phyloP scores from a whole-genome alignment of 2,113 vertebrate genomes.

The Centrocercus urophasianus region DNA sequence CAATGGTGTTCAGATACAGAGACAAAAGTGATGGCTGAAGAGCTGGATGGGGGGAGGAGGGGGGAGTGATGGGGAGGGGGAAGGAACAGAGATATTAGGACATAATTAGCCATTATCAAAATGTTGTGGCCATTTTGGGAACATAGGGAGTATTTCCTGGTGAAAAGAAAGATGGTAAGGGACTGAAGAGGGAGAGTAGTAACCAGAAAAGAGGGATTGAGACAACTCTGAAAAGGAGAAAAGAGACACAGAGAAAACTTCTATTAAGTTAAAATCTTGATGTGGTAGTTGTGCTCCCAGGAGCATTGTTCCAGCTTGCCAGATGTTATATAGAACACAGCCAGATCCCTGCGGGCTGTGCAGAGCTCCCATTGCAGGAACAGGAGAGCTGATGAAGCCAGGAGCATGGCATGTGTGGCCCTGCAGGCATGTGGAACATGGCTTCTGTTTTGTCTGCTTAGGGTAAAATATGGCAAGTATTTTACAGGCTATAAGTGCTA shows the following conservation, averaged over 20 bases:
- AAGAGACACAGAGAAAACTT: neutral
- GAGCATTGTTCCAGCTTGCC: neutral
- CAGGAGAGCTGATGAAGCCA: neutral
- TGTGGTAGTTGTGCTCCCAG: neutral
- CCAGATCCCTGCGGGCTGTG: neutral
- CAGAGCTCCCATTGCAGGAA: neutral
- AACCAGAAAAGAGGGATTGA: neutral
- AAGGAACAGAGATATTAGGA: neutral
- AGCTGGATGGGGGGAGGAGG: too few relatives aligned
- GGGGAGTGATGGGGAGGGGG: too few relatives aligned
- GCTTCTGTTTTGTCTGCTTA: neutral
- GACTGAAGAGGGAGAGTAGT: neutral
- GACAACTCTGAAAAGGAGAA: neutral
- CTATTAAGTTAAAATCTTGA: neutral
- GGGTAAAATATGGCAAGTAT: neutral
- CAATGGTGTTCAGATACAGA: neutral
- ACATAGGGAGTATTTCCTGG: neutral
- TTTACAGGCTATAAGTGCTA: neutral
- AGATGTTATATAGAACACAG: neutral
- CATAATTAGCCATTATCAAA: neutral
- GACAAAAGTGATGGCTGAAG: neutral
- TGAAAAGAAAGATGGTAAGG: neutral
- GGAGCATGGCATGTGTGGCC: rapidly evolving
- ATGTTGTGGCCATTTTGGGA: neutral
- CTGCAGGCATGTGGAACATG: neutral